These are phyloP conservation scores for Melipona bicolor DNA, from an alignment of 2,888 invertebrate genomes.

Conservation along the genomic window DNA sequence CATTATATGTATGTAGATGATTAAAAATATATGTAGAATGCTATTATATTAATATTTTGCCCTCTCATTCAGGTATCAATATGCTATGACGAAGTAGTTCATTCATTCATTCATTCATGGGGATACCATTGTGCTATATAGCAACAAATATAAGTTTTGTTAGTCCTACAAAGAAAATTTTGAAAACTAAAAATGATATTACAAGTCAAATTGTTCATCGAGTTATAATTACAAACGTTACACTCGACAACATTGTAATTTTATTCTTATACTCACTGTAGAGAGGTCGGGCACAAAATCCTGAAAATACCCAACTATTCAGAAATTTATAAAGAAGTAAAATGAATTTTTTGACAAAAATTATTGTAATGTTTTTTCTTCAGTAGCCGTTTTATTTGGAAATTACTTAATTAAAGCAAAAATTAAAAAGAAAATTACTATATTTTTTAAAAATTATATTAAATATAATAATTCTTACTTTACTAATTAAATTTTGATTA, in stretches of 20 bases:
- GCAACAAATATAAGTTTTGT: slow-evolving; percentile 77
- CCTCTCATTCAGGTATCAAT: slow-evolving; percentile 82
- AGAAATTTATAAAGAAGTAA: slow-evolving; percentile 68
- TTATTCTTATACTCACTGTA: slow-evolving; percentile 84
- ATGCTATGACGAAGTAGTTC: slow-evolving; percentile 75
- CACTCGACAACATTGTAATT: slow-evolving; percentile 79
- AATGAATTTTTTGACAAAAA: slow-evolving; percentile 44
- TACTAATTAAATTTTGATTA: slow-evolving; percentile 29
- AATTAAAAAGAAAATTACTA: neutral
- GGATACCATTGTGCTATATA: slow-evolving; percentile 72
- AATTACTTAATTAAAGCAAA: neutral
- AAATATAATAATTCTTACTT: slow-evolving; percentile 6
- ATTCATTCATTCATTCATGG: slow-evolving; percentile 74
- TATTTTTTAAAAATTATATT: neutral
- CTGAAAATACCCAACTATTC: slow-evolving; percentile 85
- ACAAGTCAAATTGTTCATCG: slow-evolving; percentile 72
- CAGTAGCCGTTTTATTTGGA: slow-evolving; percentile 4
- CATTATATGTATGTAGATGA: slow-evolving; percentile 61
- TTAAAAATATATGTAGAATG: slow-evolving; percentile 67
- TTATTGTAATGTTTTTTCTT: slow-evolving; percentile 25
- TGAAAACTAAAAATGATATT: slow-evolving; percentile 72
- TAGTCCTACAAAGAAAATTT: slow-evolving; percentile 81
- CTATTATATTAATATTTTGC: slow-evolving; percentile 84
- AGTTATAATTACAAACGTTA: slow-evolving; percentile 82
- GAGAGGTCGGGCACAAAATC: slow-evolving; percentile 85